These are phyloP conservation scores for Eudyptes chrysolophus DNA, from an alignment of 2,113 vertebrate genomes.

Conservation along the genomic window DNA sequence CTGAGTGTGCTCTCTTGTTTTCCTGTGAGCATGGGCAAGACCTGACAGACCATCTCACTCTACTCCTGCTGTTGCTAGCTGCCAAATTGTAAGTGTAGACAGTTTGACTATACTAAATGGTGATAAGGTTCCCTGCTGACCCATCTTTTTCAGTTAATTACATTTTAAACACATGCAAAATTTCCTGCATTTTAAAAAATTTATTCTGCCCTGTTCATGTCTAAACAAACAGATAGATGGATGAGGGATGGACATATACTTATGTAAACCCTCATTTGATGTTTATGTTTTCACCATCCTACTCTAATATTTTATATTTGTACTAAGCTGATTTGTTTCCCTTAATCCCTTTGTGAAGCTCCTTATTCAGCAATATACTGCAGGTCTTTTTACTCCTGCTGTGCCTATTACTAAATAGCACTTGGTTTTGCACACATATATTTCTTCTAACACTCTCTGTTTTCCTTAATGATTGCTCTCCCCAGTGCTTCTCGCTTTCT, in stretches of 20 bases:
- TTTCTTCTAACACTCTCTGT: background rate
- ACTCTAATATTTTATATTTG: slow-evolving; percentile 13
- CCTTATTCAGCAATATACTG: background rate
- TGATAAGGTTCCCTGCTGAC: background rate
- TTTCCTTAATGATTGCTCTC: background rate
- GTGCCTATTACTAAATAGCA: background rate
- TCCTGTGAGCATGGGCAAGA: background rate
- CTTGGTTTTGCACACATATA: background rate
- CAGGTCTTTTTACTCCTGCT: background rate
- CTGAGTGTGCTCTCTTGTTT: background rate
- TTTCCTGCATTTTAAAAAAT: background rate
- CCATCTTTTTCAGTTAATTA: background rate
- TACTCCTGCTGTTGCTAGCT: background rate
- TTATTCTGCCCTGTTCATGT: background rate
- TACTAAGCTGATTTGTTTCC: background rate
- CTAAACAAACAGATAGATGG: background rate
- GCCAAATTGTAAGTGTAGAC: background rate
- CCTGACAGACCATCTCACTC: background rate
- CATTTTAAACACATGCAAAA: background rate
- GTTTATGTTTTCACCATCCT: background rate
- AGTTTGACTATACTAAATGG: background rate
- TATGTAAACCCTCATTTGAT: background rate
- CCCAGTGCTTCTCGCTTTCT: background rate
- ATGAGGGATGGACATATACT: background rate
- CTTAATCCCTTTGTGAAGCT: background rate